phyloP scores from a whole-genome alignment of 2,888 invertebrate species.

The Tryphoninae sp. region DNA sequence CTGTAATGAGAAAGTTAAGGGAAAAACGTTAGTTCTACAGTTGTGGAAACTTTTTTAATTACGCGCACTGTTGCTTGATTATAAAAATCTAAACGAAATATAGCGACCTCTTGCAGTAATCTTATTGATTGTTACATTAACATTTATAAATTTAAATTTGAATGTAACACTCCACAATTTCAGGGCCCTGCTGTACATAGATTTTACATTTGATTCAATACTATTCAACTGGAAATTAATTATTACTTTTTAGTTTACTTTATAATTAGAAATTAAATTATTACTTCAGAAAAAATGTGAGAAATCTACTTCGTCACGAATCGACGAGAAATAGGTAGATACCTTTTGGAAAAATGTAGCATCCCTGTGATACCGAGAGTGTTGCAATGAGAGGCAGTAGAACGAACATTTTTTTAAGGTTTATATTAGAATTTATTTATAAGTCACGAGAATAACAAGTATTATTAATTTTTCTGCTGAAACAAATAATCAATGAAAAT shows the following conservation, averaged over 20 bases:
- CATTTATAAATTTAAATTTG: background rate
- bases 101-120: background rate
- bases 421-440: slow-evolving; percentile 65
- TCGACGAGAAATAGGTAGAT: slow-evolving; percentile 33
- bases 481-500: background rate
- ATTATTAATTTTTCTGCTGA: slow-evolving; percentile 18
- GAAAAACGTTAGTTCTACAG: slow-evolving; percentile 28
- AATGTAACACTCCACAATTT: background rate
- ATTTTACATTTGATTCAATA: background rate
- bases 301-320: too few species aligned
- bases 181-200: background rate
- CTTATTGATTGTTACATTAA: background rate
- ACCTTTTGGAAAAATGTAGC: slow-evolving; percentile 80
- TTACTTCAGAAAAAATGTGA: too few species aligned
- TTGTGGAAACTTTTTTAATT: slow-evolving; percentile 35
- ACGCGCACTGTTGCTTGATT: slow-evolving; percentile 3
- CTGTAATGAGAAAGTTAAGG: slow-evolving; percentile 71
- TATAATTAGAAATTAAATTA: too few species aligned
- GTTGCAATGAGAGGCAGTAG: slow-evolving; percentile 74
- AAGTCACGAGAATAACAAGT: slow-evolving; percentile 67
- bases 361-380: slow-evolving; percentile 74
- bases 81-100: background rate
- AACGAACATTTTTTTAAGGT: slow-evolving; percentile 68
- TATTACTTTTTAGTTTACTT: too few species aligned
- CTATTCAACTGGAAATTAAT: background rate